These are phyloP conservation scores for Cataglyphis rosenhaueri DNA, from an alignment of 2,888 invertebrate genomes.

Conservation along the genomic window DNA sequence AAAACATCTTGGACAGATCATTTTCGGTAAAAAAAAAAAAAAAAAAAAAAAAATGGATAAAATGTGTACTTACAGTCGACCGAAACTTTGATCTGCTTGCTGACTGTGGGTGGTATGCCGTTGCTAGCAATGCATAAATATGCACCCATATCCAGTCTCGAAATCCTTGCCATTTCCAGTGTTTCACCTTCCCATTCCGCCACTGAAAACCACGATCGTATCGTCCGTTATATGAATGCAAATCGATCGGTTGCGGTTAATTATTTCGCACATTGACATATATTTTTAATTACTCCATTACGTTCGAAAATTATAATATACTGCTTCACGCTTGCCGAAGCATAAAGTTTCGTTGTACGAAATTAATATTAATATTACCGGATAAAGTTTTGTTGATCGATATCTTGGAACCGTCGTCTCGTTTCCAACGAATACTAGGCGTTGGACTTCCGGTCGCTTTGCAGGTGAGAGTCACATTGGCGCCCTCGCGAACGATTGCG, in stretches of 20 bases:
- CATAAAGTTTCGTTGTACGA: not conserved
- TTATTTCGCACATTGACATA: not conserved
- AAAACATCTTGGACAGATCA: not conserved
- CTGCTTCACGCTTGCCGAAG: conserved; percentile 77
- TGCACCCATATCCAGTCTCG: conserved; percentile 95
- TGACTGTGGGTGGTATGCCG: conserved; percentile 95
- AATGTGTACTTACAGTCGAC: conserved; percentile 94
- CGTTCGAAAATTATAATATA: conserved; percentile 1
- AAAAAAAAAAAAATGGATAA: not conserved
- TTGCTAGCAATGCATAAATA: conserved; percentile 97
- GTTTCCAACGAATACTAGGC: conserved; percentile 96
- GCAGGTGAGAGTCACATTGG: conserved; percentile 95
- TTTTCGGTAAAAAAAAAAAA: not conserved
- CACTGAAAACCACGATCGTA: conserved; percentile 87
- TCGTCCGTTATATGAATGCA: not conserved
- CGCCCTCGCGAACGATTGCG: conserved; percentile 95
- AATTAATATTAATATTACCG: conserved; percentile 87
- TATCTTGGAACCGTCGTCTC: conserved; percentile 95
- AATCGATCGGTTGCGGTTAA: not conserved
- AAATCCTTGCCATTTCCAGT: conserved; percentile 93
- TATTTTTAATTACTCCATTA: not conserved
- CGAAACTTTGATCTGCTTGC: conserved; percentile 96
- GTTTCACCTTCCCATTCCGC: conserved; percentile 94
- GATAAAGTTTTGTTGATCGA: conserved; percentile 93
- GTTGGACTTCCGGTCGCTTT: conserved; percentile 95